Percentiles rank a stretch among this genome's conserved stretches.
These are phyloP conservation scores for Otocyon megalotis DNA, from an alignment of 2,113 vertebrate species.

Conservation along the genomic window DNA sequence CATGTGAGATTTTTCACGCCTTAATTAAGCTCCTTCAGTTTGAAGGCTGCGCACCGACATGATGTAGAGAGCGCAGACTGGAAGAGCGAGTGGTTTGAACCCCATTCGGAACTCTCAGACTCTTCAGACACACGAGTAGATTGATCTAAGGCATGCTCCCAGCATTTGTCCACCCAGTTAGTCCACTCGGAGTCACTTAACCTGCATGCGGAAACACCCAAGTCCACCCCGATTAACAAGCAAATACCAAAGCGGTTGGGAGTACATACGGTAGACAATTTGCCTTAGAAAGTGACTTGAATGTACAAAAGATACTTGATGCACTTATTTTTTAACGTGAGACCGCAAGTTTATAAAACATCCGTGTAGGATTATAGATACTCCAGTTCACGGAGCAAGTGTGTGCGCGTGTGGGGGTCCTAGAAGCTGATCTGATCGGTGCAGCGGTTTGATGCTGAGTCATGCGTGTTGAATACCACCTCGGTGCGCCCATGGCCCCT, in stretches of 20 bases:
- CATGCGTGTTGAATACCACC: constrained; percentile 56
- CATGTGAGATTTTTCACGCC: constrained; percentile 80
- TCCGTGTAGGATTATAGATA: constrained; percentile 87
- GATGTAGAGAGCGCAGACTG: constrained; percentile 79
- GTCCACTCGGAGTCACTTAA: constrained; percentile 83
- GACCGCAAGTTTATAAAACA: constrained; percentile 89
- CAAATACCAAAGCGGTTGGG: constrained; percentile 93
- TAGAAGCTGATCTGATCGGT: constrained; percentile 84
- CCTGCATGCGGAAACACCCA: constrained; percentile 87
- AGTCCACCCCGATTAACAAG: constrained; percentile 87
- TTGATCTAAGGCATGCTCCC: constrained; percentile 89
- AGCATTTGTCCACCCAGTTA: constrained; percentile 78
- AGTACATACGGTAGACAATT: constrained; percentile 89
- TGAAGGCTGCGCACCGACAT: constrained; percentile 82
- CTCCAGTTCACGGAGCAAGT: constrained; percentile 83
- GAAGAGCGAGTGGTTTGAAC: constrained; percentile 76
- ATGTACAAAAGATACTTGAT: constrained; percentile 95
- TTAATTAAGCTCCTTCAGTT: constrained; percentile 84
- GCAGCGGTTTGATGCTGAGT: constrained; percentile 84
- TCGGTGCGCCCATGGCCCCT: constrained; percentile 74
- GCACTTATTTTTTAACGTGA: constrained; percentile 91
- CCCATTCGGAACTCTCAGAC: constrained; percentile 82
- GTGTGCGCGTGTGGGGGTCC: constrained; percentile 79
- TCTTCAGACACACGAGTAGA: constrained; percentile 79
- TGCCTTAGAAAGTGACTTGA: constrained; percentile 97